Conservation (phyloP, 37 sponge, comb jelly and placozoan species). For the Oscarella lobularis region DNA sequence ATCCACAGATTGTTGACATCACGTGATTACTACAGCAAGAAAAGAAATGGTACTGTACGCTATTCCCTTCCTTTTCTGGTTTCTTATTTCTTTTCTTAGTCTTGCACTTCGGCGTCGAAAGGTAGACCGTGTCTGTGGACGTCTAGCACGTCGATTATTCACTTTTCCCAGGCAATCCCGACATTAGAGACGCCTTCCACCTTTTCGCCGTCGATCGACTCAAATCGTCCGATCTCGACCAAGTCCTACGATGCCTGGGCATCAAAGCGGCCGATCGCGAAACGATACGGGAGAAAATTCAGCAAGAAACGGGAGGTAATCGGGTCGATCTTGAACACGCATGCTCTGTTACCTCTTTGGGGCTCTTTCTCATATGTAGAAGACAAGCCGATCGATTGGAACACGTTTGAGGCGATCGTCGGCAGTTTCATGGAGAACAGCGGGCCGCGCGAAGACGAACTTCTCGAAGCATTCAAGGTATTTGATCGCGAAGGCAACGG, state of each 20-base stretch:
- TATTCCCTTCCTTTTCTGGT: no score
- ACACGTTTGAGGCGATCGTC: neutral
- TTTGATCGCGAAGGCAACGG: constrained; percentile 1
- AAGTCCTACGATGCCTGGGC: neutral
- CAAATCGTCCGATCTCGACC: neutral
- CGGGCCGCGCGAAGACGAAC: neutral
- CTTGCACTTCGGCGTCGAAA: no score
- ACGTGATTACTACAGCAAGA: no score
- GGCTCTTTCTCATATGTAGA: no score
- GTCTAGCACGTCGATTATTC: no score
- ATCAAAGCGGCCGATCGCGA: neutral
- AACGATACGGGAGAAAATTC: neutral
- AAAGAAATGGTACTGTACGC: no score
- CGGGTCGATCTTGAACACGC: no score
- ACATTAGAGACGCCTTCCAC: neutral
- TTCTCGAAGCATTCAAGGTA: neutral
- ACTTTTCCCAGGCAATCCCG: neutral
- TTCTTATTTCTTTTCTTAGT: no score
- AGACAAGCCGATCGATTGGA: neutral
- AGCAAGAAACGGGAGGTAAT: neutral
- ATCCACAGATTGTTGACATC: neutral
- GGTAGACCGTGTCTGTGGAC: no score
- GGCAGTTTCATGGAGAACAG: neutral
- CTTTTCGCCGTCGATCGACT: neutral
- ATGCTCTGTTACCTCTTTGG: no score